Base-by-base conservation (phyloP, 64 coral and sea anemone species). In the Porites lutea region DNA sequence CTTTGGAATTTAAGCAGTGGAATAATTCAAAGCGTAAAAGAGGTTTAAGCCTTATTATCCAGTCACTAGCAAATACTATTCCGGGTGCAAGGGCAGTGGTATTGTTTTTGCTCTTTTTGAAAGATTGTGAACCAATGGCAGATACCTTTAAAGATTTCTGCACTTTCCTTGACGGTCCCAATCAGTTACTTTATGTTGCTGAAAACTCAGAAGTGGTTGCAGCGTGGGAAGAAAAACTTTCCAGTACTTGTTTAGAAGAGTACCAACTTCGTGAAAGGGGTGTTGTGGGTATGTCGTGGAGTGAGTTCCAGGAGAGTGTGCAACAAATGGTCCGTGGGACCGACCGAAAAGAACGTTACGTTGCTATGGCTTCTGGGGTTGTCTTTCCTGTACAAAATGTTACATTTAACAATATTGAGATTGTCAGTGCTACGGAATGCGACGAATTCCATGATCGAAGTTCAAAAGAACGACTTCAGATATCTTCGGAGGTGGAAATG, bases 201-300 rank as follows among this genome's bases (percentile, higher is more conserved):
- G 91, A 93, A 88, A 14, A 23, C 75, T 8, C 69, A 0, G 84
- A 93, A 3, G 80, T 63, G 60, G 83, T 79, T 71, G 43, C 64
- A 4, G 86, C 67, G 5, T 93, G 91, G 91, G 52, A 49, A 37
- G 59, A 13, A 8, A 53, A 62, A 15, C 73, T 93, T 21, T 80
- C 83, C 19, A 19, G 23, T 5, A 88, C 91, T 5, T 93, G 91
- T 53, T 8, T 93, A 11, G 49, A 79, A 11, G 75, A 93, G 58
- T 61, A 55, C 19, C 37, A 78, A 51, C 75, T 93, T 5, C 19
- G 4, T 6, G 91, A 93, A 5, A 79, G 91, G 22, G 83, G 84
- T 5, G 65, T 93, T 22, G 75, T 93, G 14, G 91, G 91, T 80
- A 93, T 93, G 91, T 88, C 91, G 8, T 93, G 91, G 91, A 50